Conservation (phyloP, 2,113 vertebrate species). For the Sakesphorus luctuosus region DNA sequence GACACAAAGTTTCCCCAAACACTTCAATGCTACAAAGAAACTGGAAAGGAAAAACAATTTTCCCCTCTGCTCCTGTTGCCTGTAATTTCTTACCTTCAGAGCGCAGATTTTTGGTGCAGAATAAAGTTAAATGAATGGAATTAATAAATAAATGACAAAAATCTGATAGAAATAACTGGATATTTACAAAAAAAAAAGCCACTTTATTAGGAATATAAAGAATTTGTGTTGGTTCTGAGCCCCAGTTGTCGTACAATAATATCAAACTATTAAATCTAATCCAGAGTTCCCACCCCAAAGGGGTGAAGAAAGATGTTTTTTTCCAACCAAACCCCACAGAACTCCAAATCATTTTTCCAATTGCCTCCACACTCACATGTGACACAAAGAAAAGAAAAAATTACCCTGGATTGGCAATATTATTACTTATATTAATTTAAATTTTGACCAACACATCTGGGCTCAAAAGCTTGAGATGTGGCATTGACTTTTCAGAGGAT, state of each 20-base stretch:
- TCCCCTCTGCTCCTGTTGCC: fast-evolving
- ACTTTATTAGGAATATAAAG: neutral
- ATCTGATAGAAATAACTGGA: neutral
- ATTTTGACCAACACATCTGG: neutral
- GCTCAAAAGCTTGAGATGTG: neutral
- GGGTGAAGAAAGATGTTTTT: neutral
- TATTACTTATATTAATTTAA: slow-evolving; percentile 4
- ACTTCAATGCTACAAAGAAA: neutral
- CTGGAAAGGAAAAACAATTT: fast-evolving
- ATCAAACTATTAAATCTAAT: neutral
- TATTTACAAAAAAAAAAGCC: neutral
- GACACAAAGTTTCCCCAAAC: neutral
- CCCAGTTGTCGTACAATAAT: neutral
- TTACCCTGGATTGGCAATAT: neutral
- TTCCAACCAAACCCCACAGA: neutral
- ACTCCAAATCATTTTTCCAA: neutral
- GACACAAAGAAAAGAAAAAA: neutral
- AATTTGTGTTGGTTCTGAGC: neutral
- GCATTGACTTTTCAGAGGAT: neutral
- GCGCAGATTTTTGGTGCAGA: neutral
- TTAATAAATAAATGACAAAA: neutral
- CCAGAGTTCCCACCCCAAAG: neutral
- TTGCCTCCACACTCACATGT: neutral
- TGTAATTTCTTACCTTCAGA: neutral
- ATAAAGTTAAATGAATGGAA: neutral